Evolutionary conservation across 2,888 invertebrate species (phyloP), one percentile per base, ranked within the genome.

Genomic region (Trachelus troglodyta): DNA sequence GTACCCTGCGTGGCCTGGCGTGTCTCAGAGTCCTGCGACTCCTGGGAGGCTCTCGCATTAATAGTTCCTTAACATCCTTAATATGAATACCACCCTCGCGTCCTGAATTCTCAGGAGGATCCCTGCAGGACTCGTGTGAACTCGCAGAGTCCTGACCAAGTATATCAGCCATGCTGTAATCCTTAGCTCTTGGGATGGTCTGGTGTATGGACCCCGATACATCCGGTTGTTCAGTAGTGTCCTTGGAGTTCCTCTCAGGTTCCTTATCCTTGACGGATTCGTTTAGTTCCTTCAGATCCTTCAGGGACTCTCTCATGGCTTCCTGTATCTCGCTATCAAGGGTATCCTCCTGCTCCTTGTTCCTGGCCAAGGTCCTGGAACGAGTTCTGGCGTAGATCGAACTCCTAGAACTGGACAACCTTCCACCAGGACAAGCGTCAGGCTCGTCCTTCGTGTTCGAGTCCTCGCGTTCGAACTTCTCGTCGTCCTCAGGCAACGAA

Each of bases 241-340:
- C 69, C n/a, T n/a, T 75, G 31, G 34, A 30, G 12, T 68, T 31
- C 35, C 69, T 74, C 12, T 75, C 69, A 11, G 74, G 23, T 23
- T 74, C 69, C 33, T 75, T 77, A 15, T 68, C 40, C 35, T 76
- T 76, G 6, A 73, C 71, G 4, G 69, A 56, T 12, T 35, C 56
- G 12, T 77, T 69, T 2, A 33, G 40, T 69, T 80, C 34, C 71
- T 83, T 81, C 31, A 80, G 80, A 23, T 85, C 84, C 23, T 79
- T 78, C 1, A 84, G 74, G 11, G 85, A 84, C 31, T 84, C 83
- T 31, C 75, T 82, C 30, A 85, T 84, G 4, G 85, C 84, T 31
- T 83, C 81, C 35, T 77, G 81, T 4, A 84, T 77, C 37, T 81
- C 82, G n/a, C 79, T 79, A 12, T 79, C 77, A 34, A 79, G 71